Evolutionary conservation across 2,797 vertebrate species (phyloP).

Genomic region (Prionace glauca): DNA sequence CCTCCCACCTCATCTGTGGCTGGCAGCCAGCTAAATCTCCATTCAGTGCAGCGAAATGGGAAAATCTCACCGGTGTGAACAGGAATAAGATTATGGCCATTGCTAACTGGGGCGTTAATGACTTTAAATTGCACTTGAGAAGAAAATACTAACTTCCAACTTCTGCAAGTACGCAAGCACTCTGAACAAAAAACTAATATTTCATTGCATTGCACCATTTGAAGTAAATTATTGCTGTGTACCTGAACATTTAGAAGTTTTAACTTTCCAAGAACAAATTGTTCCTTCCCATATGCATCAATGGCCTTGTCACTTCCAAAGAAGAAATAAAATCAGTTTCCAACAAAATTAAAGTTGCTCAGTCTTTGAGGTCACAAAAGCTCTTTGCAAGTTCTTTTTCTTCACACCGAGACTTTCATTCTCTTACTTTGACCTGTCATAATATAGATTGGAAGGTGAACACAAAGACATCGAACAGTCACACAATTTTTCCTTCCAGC

Average conservation of each 20-base stretch:
- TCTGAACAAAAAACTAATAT: neutral
- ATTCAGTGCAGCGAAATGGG: too few relatives aligned
- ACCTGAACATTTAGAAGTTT: neutral
- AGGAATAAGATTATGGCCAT: neutral
- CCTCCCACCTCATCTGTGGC: too few relatives aligned
- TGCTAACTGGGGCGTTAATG: neutral
- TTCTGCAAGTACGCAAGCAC: neutral
- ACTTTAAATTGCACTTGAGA: neutral
- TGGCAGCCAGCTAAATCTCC: too few relatives aligned
- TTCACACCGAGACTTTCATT: conserved; percentile 38
- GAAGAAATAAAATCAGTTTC: conserved; percentile 15
- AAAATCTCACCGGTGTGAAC: too few relatives aligned
- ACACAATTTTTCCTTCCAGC: conserved; percentile 47
- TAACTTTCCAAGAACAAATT: neutral
- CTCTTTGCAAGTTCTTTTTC: conserved; percentile 19
- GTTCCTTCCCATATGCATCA: neutral
- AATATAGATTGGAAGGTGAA: conserved; percentile 40
- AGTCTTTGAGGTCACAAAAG: neutral
- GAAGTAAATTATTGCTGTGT: neutral
- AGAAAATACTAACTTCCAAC: neutral
- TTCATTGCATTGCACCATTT: neutral
- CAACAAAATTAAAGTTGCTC: conserved; percentile 9
- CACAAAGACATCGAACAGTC: conserved; percentile 41
- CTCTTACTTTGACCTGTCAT: conserved; percentile 44
- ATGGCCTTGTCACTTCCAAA: neutral